These are phyloP conservation scores for Euplexia lucipara DNA, from an alignment of 2,888 invertebrate species.

Conservation along the genomic window DNA sequence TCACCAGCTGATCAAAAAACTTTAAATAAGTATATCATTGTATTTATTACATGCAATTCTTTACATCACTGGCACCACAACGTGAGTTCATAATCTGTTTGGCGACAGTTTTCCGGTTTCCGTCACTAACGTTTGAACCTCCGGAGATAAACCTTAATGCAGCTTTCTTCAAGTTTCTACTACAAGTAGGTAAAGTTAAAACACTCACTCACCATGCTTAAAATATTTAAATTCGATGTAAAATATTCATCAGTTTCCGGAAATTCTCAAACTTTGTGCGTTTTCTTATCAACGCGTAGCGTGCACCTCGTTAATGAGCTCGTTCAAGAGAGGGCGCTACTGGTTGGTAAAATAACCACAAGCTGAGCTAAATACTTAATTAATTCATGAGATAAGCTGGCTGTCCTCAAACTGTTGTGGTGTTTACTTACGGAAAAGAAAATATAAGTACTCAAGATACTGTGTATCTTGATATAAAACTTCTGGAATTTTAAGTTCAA, in stretches of 20 bases:
- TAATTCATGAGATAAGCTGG: constrained; percentile 62
- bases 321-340: constrained; percentile 51
- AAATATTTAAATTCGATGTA: constrained; percentile 41
- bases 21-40: no score
- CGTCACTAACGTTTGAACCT: neutral
- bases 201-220: constrained; percentile 15
- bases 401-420: constrained; percentile 23
- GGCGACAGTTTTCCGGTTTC: neutral
- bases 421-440: constrained; percentile 3
- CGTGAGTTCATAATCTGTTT: neutral
- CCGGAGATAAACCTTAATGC: neutral
- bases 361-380: constrained; percentile 52
- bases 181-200: constrained; percentile 4
- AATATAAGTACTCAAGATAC: neutral
- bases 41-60: neutral
- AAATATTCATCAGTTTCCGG: constrained; percentile 52
- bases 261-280: constrained; percentile 29
- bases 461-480: neutral
- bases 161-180: constrained; percentile 7
- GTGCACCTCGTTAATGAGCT: constrained; percentile 44
- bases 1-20: no score
- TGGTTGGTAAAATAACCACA: constrained; percentile 16
- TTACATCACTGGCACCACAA: no score
- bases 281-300: constrained; percentile 44
- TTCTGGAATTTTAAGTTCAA: no score